Evolutionary conservation across 2,888 invertebrate genomes (phyloP).

Genomic region (Machimus atricapillus): DNA sequence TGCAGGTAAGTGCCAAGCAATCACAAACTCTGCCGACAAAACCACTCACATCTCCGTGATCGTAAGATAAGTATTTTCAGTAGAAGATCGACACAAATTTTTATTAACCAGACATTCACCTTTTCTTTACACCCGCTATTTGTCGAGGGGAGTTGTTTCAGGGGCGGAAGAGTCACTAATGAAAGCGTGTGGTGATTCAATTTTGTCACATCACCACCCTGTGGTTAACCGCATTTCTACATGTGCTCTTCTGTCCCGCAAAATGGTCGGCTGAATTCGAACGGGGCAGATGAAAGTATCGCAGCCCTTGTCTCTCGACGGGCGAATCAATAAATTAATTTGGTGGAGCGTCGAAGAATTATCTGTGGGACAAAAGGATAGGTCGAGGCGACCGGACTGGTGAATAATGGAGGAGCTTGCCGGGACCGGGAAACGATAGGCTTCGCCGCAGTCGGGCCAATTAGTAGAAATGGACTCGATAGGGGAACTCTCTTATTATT

Average conservation of each 20-base stretch:
- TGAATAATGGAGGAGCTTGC: not conserved
- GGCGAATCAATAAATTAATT: conserved; percentile 27
- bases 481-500: conserved; percentile 6
- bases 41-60: not conserved
- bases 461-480: not conserved
- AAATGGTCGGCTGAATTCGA: not conserved
- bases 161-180: not conserved
- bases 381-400: not conserved
- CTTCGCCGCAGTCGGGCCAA: not conserved
- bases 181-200: not conserved
- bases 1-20: not conserved
- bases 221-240: not conserved
- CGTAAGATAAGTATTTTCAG: not conserved
- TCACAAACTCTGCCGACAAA: not conserved
- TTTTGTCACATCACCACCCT: not conserved
- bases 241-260: not conserved
- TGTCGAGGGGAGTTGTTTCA: not conserved
- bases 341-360: not conserved
- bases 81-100: not conserved
- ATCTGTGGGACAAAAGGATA: not conserved
- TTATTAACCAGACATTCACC: not conserved
- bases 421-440: not conserved
- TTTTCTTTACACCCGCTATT: not conserved
- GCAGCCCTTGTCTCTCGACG: not conserved
- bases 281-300: not conserved